Evolutionary conservation across 2,113 vertebrate species (phyloP).

Genomic region (Numenius arquata): DNA sequence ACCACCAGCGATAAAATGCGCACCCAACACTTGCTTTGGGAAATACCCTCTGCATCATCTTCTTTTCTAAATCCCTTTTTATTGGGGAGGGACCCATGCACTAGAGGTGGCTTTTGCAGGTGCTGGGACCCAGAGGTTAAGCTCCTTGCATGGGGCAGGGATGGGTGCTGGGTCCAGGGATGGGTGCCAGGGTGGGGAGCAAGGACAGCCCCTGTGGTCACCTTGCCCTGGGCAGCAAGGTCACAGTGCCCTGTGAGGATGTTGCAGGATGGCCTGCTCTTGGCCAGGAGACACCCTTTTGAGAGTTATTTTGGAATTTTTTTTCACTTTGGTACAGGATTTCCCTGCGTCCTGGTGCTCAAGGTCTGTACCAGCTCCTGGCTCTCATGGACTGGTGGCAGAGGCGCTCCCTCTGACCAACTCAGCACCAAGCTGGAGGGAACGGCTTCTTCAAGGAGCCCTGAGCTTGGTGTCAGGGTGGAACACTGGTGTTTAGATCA

Average conservation of each 20-base stretch:
- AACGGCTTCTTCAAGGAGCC: not conserved
- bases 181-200: too few relatives aligned
- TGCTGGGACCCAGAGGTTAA: not conserved
- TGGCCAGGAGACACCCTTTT: not conserved
- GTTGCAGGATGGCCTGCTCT: not conserved
- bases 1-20: not conserved
- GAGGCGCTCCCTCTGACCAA: not conserved
- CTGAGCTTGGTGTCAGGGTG: not conserved
- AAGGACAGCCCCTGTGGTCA: not conserved
- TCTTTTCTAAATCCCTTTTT: too few relatives aligned
- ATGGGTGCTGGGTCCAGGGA: not conserved
- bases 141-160: not conserved
- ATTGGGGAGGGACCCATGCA: rapidly evolving
- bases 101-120: not conserved
- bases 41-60: not conserved
- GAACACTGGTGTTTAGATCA: not conserved
- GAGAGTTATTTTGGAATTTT: not conserved
- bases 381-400: not conserved
- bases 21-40: not conserved
- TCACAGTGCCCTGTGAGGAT: not conserved
- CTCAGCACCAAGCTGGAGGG: not conserved
- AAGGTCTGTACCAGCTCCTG: not conserved
- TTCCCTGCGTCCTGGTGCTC: not conserved
- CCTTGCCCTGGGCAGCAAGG: not conserved
- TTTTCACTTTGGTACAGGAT: not conserved